These are phyloP conservation scores for Psettodes erumei DNA, from an alignment of 2,113 vertebrate genomes.

Conservation along the genomic window DNA sequence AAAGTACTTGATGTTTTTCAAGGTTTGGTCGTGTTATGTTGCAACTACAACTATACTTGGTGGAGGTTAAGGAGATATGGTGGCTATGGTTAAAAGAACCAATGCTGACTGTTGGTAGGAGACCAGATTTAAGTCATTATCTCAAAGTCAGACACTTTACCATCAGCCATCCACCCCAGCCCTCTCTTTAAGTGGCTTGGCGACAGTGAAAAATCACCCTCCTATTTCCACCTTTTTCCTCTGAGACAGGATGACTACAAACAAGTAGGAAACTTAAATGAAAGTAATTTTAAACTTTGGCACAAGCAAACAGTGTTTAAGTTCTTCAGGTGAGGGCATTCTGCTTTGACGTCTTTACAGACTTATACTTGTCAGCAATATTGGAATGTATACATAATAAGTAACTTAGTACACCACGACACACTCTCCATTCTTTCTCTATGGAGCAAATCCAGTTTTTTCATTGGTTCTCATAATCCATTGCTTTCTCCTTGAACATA, in stretches of 20 bases:
- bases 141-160: neutral
- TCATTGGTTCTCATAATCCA: neutral
- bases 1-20: too few relatives aligned
- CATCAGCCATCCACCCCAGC: neutral
- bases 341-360: neutral
- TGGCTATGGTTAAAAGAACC: neutral
- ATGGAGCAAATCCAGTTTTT: neutral
- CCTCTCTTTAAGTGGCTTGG: neutral
- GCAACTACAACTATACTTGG: neutral
- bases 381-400: neutral
- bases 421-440: neutral
- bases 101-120: neutral
- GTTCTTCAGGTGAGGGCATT: neutral
- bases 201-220: neutral
- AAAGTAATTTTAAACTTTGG: neutral
- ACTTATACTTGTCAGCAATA: neutral
- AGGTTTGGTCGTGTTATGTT: neutral
- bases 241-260: too few relatives aligned
- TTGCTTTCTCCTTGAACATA: conserved; percentile 5
- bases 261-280: too few relatives aligned
- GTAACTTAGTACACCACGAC: too few relatives aligned
- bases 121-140: neutral
- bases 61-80: neutral
- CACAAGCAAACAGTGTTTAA: neutral
- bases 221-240: neutral